phyloP scores from a whole-genome alignment of 2,797 vertebrate species.

The Toxotes lorentzi region DNA sequence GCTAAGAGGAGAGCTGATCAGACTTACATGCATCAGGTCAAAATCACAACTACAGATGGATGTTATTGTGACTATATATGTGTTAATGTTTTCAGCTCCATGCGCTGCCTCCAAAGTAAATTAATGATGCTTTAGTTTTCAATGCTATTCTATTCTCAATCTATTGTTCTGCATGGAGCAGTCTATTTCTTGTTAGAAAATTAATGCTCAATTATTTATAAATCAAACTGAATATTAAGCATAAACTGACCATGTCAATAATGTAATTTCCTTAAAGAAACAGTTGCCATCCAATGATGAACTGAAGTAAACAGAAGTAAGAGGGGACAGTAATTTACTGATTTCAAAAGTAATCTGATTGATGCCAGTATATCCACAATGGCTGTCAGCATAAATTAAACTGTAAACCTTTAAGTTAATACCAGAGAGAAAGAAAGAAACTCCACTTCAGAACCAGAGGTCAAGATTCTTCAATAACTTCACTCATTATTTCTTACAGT shows the following conservation, averaged over 20 bases:
- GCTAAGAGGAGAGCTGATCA: not conserved
- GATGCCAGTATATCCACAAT: not conserved
- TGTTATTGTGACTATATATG: too few relatives aligned
- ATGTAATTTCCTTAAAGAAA: not conserved
- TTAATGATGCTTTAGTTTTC: not conserved
- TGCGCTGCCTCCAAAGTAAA: not conserved
- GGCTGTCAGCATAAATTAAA: not conserved
- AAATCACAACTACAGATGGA: too few relatives aligned
- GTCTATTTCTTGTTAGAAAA: not conserved
- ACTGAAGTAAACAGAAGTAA: not conserved
- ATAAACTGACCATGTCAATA: not conserved
- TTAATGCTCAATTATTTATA: not conserved
- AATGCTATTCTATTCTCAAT: too few relatives aligned
- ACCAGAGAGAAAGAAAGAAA: not conserved
- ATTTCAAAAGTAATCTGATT: not conserved
- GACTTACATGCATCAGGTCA: too few relatives aligned
- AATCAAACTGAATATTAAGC: not conserved
- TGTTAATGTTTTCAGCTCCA: not conserved
- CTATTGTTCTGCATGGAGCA: too few relatives aligned
- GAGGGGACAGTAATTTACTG: not conserved
- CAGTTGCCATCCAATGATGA: not conserved
- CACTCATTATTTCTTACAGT: not conserved
- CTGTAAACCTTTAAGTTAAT: not conserved
- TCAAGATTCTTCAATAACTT: not conserved
- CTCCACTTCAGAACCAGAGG: not conserved